These are phyloP conservation scores for Liolophura sinensis DNA, from an alignment of 1,140 invertebrate species.

Conservation along the genomic window DNA sequence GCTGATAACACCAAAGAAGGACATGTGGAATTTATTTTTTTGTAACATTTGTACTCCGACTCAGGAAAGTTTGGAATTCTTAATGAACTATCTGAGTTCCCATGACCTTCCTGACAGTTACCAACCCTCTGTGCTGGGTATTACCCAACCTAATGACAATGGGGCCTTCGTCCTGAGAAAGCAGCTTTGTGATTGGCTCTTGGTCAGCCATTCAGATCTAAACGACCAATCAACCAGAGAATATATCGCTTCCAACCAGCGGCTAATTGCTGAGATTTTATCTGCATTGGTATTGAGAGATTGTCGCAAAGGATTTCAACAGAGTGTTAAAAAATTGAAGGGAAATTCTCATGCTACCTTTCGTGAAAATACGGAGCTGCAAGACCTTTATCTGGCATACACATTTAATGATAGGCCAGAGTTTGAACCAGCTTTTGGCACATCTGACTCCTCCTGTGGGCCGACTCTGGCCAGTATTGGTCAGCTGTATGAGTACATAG, in stretches of 20 bases:
- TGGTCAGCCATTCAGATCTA: neutral
- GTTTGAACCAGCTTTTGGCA: too few relatives aligned
- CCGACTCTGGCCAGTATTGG: too few relatives aligned
- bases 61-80: slow-evolving; percentile 21
- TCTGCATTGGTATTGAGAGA: too few relatives aligned
- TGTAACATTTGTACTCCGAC: slow-evolving; percentile 20
- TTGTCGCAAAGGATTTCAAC: too few relatives aligned
- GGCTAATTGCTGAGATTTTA: too few relatives aligned
- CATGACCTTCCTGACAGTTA: slow-evolving; percentile 29
- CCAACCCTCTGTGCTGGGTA: slow-evolving; percentile 25
- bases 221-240: neutral
- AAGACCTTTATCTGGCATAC: too few relatives aligned
- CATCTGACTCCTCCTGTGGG: too few relatives aligned
- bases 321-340: neutral
- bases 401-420: too few relatives aligned
- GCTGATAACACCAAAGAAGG: slow-evolving; percentile 17
- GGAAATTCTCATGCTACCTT: slow-evolving; percentile 1
- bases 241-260: neutral
- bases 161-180: slow-evolving; percentile 23
- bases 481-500: too few relatives aligned
- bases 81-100: slow-evolving; percentile 14
- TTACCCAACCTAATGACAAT: slow-evolving; percentile 1
- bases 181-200: slow-evolving; percentile 33
- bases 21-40: slow-evolving; percentile 37
- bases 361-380: neutral